phyloP scores from a whole-genome alignment of 2,888 invertebrate genomes.

The Dilophus febrilis region DNA sequence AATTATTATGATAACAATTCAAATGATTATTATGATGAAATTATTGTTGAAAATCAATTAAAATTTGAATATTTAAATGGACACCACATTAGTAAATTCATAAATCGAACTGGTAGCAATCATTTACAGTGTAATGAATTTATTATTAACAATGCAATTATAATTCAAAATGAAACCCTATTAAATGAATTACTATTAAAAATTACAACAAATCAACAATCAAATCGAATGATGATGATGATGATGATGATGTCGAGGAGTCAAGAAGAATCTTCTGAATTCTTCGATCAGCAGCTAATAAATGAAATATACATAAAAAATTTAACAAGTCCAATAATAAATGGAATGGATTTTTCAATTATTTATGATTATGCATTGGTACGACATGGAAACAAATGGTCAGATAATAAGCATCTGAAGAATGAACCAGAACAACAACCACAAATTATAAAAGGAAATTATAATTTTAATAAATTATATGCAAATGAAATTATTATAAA shows the following conservation, averaged over 20 bases:
- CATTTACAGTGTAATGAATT: too few species aligned
- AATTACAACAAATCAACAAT: background rate
- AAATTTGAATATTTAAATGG: slow-evolving; percentile 18
- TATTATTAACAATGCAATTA: too few species aligned
- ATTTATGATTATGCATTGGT: slow-evolving; percentile 32
- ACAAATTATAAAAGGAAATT: slow-evolving; percentile 20
- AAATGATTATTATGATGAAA: slow-evolving; percentile 8
- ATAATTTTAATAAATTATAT: slow-evolving; percentile 18
- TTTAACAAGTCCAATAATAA: slow-evolving; percentile 32
- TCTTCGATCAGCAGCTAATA: background rate
- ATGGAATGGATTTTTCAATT: slow-evolving; percentile 29
- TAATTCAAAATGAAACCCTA: slow-evolving; percentile 17
- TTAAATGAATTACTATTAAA: too few species aligned
- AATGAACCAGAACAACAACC: too few species aligned
- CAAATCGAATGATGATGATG: background rate
- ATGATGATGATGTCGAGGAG: background rate
- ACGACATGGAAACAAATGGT: slow-evolving; percentile 28
- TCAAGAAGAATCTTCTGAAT: background rate
- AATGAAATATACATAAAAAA: slow-evolving; percentile 24
- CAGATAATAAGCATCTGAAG: too few species aligned
- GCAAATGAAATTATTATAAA: slow-evolving; percentile 19
- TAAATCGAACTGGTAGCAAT: too few species aligned
- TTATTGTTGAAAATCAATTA: slow-evolving; percentile 18
- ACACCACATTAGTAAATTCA: too few species aligned
- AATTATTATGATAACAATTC: too few species aligned